Evolutionary conservation across 2,113 vertebrate species (phyloP).

Genomic region (Corydoras sp.): DNA sequence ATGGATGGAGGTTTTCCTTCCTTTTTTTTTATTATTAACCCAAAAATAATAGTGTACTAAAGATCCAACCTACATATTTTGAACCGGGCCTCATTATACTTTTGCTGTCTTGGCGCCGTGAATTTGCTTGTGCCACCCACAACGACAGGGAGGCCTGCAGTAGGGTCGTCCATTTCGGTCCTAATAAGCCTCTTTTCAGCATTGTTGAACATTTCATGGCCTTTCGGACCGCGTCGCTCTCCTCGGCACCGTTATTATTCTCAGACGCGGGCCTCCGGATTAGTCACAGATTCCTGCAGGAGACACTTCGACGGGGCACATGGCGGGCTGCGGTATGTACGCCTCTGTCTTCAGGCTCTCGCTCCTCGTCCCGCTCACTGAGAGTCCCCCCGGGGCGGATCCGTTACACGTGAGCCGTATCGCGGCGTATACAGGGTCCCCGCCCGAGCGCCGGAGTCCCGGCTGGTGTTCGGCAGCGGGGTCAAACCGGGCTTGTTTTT

Average conservation of each 20-base stretch:
- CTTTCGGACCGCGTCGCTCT: constrained; percentile 9
- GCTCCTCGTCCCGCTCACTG: not conserved
- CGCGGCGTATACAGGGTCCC: not conserved
- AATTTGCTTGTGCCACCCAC: constrained; percentile 8
- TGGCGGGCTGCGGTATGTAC: not conserved
- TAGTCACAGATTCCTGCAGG: constrained; percentile 2
- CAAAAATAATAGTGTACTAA: too few species aligned
- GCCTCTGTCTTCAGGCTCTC: not conserved
- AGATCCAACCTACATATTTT: too few species aligned
- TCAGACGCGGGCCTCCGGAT: constrained; percentile 4
- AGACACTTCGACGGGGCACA: constrained; percentile 6
- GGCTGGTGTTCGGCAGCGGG: not conserved
- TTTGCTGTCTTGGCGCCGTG: not conserved
- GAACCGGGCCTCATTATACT: not conserved
- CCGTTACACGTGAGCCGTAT: not conserved
- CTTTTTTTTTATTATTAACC: too few species aligned
- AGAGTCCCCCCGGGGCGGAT: constrained; percentile 1
- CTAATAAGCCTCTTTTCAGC: constrained; percentile 5
- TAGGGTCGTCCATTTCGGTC: not conserved
- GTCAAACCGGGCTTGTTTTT: not conserved
- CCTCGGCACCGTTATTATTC: constrained; percentile 13
- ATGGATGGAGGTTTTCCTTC: too few species aligned
- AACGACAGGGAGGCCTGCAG: constrained; percentile 6
- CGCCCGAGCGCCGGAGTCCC: not conserved
- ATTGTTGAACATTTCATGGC: not conserved